Evolutionary conservation across 2,797 vertebrate species (phyloP).

Genomic region (Sandelia bainsii): DNA sequence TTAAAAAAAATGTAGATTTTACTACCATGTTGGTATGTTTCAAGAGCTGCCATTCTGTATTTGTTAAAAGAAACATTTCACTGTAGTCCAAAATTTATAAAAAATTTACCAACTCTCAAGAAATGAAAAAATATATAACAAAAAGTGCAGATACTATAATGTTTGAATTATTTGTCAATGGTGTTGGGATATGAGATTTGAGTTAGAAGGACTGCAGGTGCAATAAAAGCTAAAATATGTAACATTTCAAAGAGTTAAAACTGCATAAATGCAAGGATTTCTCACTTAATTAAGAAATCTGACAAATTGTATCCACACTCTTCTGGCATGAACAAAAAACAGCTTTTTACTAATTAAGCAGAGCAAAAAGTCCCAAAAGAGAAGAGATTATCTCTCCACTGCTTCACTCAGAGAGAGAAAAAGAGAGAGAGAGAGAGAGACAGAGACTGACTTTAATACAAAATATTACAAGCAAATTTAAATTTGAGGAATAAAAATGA

Average conservation of each 20-base stretch:
- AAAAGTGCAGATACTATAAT: slow-evolving; percentile 17
- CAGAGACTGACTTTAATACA: too few species aligned
- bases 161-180: slow-evolving; percentile 28
- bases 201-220: neutral
- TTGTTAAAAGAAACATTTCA: slow-evolving; percentile 55
- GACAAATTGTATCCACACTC: neutral
- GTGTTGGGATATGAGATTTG: neutral
- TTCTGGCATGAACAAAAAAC: neutral
- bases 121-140: slow-evolving; percentile 48
- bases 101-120: slow-evolving; percentile 47
- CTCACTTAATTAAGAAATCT: neutral
- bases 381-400: neutral
- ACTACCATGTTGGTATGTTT: slow-evolving; percentile 43
- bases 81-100: slow-evolving; percentile 51
- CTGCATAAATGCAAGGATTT: neutral
- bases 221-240: neutral
- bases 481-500: too few species aligned
- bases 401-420: too few species aligned
- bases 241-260: slow-evolving; percentile 1
- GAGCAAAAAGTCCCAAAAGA: neutral
- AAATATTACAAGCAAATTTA: too few species aligned
- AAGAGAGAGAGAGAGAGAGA: too few species aligned
- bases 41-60: slow-evolving; percentile 60
- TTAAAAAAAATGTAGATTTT: slow-evolving; percentile 49
- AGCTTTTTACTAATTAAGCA: neutral